A percentile compares a stretch with the other conserved stretches of the same genome.
These are phyloP conservation scores for Centropus bengalensis DNA, from an alignment of 2,113 vertebrate genomes.

Conservation along the genomic window DNA sequence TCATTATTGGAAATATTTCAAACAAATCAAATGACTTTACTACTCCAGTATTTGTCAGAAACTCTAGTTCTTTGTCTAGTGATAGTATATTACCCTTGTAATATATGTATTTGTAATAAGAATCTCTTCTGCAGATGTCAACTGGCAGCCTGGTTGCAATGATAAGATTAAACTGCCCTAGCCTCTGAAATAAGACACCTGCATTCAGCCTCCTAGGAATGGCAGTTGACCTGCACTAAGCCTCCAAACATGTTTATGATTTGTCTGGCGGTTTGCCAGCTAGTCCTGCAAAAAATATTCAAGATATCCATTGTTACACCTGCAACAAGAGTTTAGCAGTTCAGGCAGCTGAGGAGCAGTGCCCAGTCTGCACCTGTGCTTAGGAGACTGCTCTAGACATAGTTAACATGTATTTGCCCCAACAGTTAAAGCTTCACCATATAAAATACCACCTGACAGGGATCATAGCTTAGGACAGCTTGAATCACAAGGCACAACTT, in stretches of 20 bases:
- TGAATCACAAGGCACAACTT: background rate
- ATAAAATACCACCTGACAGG: background rate
- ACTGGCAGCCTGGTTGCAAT: background rate
- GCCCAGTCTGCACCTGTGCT: background rate
- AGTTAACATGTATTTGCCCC: background rate
- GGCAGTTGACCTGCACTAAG: background rate
- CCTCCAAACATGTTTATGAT: background rate
- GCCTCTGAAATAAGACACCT: background rate
- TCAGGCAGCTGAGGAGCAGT: background rate
- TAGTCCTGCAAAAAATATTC: background rate
- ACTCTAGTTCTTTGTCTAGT: background rate
- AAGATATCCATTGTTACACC: rapidly evolving
- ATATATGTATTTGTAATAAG: no score
- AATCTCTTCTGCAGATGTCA: background rate
- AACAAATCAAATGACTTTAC: background rate
- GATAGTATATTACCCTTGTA: background rate
- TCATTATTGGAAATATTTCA: background rate
- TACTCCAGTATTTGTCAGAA: background rate
- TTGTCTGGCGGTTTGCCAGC: background rate
- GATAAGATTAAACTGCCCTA: background rate
- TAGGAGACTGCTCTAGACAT: background rate
- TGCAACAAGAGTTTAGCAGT: background rate
- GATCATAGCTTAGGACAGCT: background rate
- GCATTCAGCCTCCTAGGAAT: background rate
- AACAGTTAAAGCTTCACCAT: background rate